phyloP scores from a whole-genome alignment of 2,888 invertebrate genomes.

The Pediacus dermestoides region DNA sequence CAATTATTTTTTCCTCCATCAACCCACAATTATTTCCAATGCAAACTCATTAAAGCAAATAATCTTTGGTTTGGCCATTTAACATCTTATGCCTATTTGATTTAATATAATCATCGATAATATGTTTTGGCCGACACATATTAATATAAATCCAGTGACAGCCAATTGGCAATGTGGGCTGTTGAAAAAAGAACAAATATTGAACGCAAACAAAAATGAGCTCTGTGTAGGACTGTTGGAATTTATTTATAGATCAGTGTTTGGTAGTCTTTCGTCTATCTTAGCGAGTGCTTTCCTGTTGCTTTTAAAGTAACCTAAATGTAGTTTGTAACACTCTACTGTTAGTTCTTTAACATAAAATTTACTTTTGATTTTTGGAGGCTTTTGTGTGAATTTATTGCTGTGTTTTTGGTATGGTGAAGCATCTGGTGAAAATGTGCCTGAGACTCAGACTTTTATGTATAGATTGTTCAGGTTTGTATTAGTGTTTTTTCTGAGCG shows the following conservation, averaged over 20 bases:
- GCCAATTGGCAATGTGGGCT: constrained; percentile 34
- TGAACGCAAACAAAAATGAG: constrained; percentile 40
- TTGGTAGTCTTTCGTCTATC: constrained; percentile 27
- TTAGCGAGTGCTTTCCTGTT: constrained; percentile 13
- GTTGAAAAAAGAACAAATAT: constrained; percentile 31
- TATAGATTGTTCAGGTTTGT: constrained; percentile 57
- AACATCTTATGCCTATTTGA: background rate
- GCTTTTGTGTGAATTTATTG: background rate
- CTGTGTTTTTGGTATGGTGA: constrained; percentile 32
- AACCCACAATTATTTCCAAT: too few species aligned
- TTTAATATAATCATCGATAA: too few species aligned
- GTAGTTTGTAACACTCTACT: too few species aligned
- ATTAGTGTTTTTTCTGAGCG: constrained; percentile 4
- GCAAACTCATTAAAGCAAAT: too few species aligned
- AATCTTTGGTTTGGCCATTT: constrained; percentile 6
- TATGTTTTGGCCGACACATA: too few species aligned
- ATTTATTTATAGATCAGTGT: constrained; percentile 46
- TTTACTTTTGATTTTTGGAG: background rate
- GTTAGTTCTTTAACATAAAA: too few species aligned
- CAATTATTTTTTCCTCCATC: too few species aligned
- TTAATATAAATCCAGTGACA: constrained; percentile 15
- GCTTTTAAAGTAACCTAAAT: constrained; percentile 11
- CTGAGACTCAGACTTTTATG: constrained; percentile 55
- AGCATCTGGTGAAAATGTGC: constrained; percentile 45
- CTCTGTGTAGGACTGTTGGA: constrained; percentile 43